Evolutionary conservation across 1,140 invertebrate genomes (phyloP), one percentile per base, ranked within the genome.

Genomic region (Acromyrmex echinatior): DNA sequence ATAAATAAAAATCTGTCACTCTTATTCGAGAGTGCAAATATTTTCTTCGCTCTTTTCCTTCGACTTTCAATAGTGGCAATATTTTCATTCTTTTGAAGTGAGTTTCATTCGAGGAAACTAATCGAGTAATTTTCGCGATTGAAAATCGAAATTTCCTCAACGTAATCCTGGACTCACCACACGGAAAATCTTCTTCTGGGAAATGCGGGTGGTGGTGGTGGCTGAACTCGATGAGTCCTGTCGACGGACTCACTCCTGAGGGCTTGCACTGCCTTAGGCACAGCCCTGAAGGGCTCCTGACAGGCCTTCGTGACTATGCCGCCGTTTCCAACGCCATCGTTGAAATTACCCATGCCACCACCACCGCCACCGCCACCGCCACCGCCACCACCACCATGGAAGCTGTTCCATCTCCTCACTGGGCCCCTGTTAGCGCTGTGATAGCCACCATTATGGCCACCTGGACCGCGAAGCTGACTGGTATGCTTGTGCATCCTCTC

Each of bases 321-420:
- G 66, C 91, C 88, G 88, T 92, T 89, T 73, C 82, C 87, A 76
- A 91, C 60, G 73, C 90, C 90, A 87, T 92, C 88, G 90, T 92
- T 90, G 89, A 92, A 88, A 90, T 91, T 88, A 85, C 65, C 70
- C n/a, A 79, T 84, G 18, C 80, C 81, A 21, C 73, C 74, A 6
- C 53, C 86, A 53, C 80, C 88, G 56, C 85, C 86, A 35, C 39
- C 82, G 28, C 56, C 58, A 16, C 91, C 86, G 85, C 39, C 35
- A 35, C 66, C 66, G 66, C 87, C 71, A 3, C 92, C 91, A 49
- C 94, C 92, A 16, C 93, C 94, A 81, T 96, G 96, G 87, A 96
- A 96, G 84, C 96, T 96, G 92, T 96, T 96, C 96, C 96, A 96
- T 86, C 96, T 93, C 51, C 96, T 93, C 78, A 96, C 96, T 18